These are phyloP conservation scores for Stichopus chloronotus DNA, from an alignment of 35 echinoderm and acorn worm species.

Conservation along the genomic window DNA sequence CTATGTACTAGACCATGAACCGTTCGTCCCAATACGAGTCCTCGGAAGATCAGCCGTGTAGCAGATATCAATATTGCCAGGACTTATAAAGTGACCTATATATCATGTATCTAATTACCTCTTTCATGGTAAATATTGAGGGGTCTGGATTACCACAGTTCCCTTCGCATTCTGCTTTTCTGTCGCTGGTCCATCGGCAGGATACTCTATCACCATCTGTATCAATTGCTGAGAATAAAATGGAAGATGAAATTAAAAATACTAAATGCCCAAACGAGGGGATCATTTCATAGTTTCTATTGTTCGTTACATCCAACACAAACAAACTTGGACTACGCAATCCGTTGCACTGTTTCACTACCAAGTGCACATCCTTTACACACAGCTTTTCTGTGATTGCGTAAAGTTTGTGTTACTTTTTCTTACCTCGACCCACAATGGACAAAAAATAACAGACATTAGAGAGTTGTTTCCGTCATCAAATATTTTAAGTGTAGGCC, in stretches of 20 bases:
- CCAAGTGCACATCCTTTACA: neutral
- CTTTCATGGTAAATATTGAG: constrained; percentile 12
- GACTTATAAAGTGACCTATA: neutral
- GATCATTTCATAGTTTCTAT: neutral
- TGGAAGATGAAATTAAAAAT: neutral
- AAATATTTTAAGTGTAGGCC: no score
- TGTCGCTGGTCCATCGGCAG: constrained; percentile 28
- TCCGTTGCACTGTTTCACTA: neutral
- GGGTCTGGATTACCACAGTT: constrained; percentile 36
- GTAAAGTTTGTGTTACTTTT: no score
- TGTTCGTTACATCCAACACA: neutral
- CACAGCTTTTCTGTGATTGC: no score
- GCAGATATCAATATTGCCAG: no score
- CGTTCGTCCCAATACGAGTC: no score
- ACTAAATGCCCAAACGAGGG: neutral
- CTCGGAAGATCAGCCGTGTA: no score
- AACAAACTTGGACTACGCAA: neutral
- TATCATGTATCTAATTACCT: neutral
- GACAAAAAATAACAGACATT: no score
- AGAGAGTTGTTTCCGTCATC: no score
- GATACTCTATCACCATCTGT: constrained; percentile 6
- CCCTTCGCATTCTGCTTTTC: constrained; percentile 28
- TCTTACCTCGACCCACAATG: no score
- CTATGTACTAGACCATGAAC: no score
- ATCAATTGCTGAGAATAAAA: constrained; percentile 18